phyloP scores from a whole-genome alignment of 2,113 vertebrate species.

The Apodemus speciosus region DNA sequence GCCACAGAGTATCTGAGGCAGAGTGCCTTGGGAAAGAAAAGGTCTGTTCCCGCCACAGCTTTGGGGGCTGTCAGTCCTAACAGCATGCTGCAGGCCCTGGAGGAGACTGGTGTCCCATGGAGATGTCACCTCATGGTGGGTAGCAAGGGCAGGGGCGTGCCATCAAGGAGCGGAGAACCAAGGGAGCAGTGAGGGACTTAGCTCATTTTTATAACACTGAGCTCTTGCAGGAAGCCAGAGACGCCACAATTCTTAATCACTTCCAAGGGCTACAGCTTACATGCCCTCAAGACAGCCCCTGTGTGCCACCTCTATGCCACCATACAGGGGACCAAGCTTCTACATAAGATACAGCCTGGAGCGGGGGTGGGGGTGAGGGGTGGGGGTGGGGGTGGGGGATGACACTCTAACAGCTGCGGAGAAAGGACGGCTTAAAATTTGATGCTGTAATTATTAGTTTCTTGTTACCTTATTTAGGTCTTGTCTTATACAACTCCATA shows the following conservation, averaged over 20 bases:
- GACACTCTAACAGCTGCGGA: not conserved
- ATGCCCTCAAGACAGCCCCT: not conserved
- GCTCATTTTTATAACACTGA: not conserved
- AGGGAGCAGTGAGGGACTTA: too few relatives aligned
- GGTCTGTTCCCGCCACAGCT: not conserved
- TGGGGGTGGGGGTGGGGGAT: not conserved
- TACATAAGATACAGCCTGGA: not conserved
- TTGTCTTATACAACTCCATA: not conserved
- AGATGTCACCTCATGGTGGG: not conserved
- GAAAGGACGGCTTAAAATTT: not conserved
- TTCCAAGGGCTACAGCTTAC: not conserved
- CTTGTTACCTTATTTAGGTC: not conserved
- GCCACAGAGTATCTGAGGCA: not conserved
- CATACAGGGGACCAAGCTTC: not conserved
- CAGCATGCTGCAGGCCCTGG: not conserved
- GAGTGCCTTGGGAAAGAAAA: not conserved
- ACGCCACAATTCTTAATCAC: not conserved
- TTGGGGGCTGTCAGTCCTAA: too few relatives aligned
- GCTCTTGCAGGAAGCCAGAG: not conserved
- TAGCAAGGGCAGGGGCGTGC: too few relatives aligned
- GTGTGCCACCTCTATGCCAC: not conserved
- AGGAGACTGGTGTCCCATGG: not conserved
- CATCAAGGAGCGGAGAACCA: not conserved
- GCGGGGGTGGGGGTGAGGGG: not conserved
- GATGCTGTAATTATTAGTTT: not conserved